Evolutionary conservation across 2,113 vertebrate species (phyloP).

Genomic region (Datnioides undecimradiatus): DNA sequence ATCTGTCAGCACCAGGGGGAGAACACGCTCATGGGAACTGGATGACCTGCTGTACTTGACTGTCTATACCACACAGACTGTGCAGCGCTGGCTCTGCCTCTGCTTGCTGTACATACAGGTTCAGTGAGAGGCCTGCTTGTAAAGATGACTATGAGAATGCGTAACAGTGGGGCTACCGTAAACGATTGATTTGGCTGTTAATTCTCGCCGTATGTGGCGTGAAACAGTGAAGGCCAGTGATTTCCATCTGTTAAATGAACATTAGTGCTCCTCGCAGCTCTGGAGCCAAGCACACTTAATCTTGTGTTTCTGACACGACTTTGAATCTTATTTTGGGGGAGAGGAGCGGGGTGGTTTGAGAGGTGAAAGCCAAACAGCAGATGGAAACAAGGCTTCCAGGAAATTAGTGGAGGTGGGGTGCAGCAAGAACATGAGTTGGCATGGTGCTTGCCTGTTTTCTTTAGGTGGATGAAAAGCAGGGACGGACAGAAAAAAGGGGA

Average conservation of each 20-base stretch:
- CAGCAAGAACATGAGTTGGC: constrained; percentile 46
- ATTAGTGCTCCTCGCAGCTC: constrained; percentile 25
- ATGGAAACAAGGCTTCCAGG: constrained; percentile 64
- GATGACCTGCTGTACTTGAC: constrained; percentile 42
- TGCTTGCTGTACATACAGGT: constrained; percentile 1
- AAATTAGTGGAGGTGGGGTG: constrained; percentile 51
- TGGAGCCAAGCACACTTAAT: constrained; percentile 51
- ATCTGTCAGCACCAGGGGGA: constrained; percentile 59
- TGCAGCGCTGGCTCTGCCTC: neutral
- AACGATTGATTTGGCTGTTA: constrained; percentile 41
- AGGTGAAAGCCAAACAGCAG: constrained; percentile 54
- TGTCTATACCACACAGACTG: constrained; percentile 15
- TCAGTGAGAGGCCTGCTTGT: neutral
- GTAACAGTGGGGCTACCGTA: constrained; percentile 7
- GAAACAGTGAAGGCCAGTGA: constrained; percentile 22
- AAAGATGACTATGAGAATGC: constrained; percentile 41
- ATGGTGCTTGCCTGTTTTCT: constrained; percentile 16
- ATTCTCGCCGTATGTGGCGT: constrained; percentile 28
- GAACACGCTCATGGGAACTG: constrained; percentile 62
- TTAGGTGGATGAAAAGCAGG: constrained; percentile 32
- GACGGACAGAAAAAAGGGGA: neutral
- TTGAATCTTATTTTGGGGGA: constrained; percentile 41
- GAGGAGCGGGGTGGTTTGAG: neutral
- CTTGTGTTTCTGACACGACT: constrained; percentile 43
- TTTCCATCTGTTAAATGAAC: constrained; percentile 47